A percentile compares a stretch with the other conserved stretches of the same genome.
Conservation (phyloP, 2,888 invertebrate species). For the Cheilosia pagana region DNA sequence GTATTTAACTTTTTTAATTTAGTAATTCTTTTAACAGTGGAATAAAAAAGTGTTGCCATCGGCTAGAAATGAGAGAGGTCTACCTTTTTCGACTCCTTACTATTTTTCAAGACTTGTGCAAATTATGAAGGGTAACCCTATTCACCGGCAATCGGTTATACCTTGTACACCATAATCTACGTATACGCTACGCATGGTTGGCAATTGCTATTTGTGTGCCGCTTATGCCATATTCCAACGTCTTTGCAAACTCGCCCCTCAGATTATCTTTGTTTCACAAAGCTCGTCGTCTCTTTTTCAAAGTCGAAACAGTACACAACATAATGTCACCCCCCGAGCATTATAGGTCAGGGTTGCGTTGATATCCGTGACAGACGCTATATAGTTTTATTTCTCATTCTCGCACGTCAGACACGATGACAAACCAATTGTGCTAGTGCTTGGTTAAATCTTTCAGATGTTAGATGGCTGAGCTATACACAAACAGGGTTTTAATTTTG, state of each 20-base stretch:
- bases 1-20: no score
- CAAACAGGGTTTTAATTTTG: not conserved
- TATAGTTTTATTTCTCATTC: not conserved
- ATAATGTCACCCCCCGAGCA: constrained; percentile 9
- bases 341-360: constrained; percentile 40
- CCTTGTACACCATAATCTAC: no score
- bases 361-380: constrained; percentile 30
- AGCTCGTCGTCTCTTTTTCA: constrained; percentile 1
- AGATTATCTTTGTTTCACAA: constrained; percentile 13
- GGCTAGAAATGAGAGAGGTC: no score
- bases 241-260: not conserved
- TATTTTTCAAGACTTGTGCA: no score
- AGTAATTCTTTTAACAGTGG: no score
- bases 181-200: no score
- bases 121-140: no score
- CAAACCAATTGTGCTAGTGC: constrained; percentile 23
- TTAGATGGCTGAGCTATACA: not conserved
- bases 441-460: constrained; percentile 16
- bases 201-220: not conserved
- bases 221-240: not conserved
- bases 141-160: no score
- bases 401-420: not conserved
- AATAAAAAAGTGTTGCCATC: no score
- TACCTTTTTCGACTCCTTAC: no score
- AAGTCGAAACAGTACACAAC: constrained; percentile 4